A percentile compares a stretch with the other conserved stretches of the same genome.
Evolutionary conservation across 1,140 invertebrate genomes (phyloP).

Genomic region (Ridgeia piscesae): DNA sequence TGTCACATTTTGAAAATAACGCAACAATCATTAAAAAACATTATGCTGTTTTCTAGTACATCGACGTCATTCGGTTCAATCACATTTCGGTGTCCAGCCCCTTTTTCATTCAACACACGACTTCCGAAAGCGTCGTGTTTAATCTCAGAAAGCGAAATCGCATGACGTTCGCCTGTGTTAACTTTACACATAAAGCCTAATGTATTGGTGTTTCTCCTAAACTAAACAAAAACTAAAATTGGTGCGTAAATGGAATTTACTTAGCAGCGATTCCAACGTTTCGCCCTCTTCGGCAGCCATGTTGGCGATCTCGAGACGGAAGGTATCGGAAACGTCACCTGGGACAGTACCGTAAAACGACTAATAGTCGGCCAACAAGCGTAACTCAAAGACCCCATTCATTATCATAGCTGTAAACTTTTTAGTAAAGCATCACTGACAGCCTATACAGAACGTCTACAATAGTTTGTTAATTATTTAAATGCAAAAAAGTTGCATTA

Average conservation of each 20-base stretch:
- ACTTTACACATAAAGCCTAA: neutral
- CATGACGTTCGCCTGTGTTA: conserved; percentile 20
- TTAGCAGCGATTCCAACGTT: conserved; percentile 23
- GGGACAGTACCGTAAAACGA: neutral
- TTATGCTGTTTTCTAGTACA: neutral
- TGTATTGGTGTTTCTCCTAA: neutral
- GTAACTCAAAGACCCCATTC: neutral
- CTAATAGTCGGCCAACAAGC: neutral
- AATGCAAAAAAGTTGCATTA: no score
- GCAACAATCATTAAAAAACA: neutral
- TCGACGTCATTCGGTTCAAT: neutral
- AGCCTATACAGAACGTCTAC: no score
- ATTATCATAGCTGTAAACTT: neutral
- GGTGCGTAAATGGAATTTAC: conserved; percentile 2
- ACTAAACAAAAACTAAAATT: neutral
- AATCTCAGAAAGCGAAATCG: neutral
- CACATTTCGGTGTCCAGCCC: neutral
- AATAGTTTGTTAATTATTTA: no score
- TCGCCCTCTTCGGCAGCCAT: conserved; percentile 21
- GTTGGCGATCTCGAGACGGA: conserved; percentile 10
- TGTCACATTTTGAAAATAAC: neutral
- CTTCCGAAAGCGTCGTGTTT: neutral
- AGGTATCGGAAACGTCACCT: neutral
- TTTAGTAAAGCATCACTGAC: no score
- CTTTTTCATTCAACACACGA: neutral